Base-by-base conservation (phyloP, 1,140 invertebrate species). In the Ptiloglossa arizonensis region DNA sequence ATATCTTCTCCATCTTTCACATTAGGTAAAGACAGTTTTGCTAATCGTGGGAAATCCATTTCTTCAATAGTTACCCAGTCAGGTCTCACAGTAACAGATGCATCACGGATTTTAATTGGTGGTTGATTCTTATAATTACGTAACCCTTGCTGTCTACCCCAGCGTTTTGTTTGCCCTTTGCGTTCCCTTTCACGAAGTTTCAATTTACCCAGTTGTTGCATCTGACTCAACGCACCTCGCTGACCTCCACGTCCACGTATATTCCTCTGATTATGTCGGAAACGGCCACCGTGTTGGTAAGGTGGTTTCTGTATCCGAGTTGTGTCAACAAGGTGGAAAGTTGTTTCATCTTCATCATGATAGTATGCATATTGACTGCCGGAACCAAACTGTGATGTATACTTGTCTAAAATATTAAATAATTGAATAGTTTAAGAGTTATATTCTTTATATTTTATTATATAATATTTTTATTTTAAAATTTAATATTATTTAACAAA, bases 41-140 rank as follows among this genome's bases (percentile, higher is more conserved):
- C 95, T 17, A 99, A 94, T 17, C 98, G 95, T 17, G 97, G 97
- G 90, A 99, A 99, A 93, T 99, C 99, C 97, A 99, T 99, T 91
- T 99, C 99, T 90, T 99, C 98, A 87, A 99, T 97, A 8, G 98
- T 98, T 48, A 95, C 95, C 99, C 99, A 99, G 79, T 98, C 98
- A 5, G 98, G 96, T 64, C 97, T 94, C 2, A 99, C 98, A 72
- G 98, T 98, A 0, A 99, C 99, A 1, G 99, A 99, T 0, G 99
- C 98, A 93, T 99, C 98, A 29, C 99, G 95, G 88, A 98, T 98
- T 91, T 98, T 98, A 86, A 98, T 97, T n/a, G 96, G 97, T 11
- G 96, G 94, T 80, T 95, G 94, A 86, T 95, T 95, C 74, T 95
- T 95, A 73, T 95, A 93, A 86, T 95, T 94, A 54, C 95, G 93